Percentiles rank a stretch among this genome's conserved stretches.
phyloP scores from a whole-genome alignment of 2,797 vertebrate genomes.

The Eulemur coronatus region DNA sequence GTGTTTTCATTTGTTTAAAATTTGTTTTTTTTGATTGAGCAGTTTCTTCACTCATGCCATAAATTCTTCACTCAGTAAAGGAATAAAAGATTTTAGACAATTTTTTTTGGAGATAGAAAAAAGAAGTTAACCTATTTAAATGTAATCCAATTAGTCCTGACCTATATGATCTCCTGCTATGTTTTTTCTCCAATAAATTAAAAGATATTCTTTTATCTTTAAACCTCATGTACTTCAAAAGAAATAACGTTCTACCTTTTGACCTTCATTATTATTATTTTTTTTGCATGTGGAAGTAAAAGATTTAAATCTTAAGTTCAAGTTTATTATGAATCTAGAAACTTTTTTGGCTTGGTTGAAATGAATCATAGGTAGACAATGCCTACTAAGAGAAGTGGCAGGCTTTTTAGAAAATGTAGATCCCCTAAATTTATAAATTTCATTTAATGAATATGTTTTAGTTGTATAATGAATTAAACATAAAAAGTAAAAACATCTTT shows the following conservation, averaged over 20 bases:
- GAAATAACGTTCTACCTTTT: constrained; percentile 19
- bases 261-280: neutral
- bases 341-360: neutral
- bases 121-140: constrained; percentile 46
- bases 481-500: neutral
- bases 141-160: constrained; percentile 17
- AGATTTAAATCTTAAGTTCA: neutral
- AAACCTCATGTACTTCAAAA: constrained; percentile 26
- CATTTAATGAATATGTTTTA: constrained; percentile 17
- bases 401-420: neutral
- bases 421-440: constrained; percentile 13
- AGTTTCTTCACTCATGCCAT: neutral
- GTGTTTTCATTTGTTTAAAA: neutral
- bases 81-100: neutral
- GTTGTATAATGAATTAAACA: neutral
- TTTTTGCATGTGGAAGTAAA: neutral
- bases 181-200: neutral
- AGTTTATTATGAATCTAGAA: neutral
- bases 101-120: neutral
- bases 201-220: constrained; percentile 25
- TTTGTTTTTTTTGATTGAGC: neutral
- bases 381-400: neutral
- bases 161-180: neutral
- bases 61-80: neutral
- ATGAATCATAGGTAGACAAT: neutral